phyloP scores from a whole-genome alignment of 2,888 invertebrate genomes.

The Phyllotreta striolata region DNA sequence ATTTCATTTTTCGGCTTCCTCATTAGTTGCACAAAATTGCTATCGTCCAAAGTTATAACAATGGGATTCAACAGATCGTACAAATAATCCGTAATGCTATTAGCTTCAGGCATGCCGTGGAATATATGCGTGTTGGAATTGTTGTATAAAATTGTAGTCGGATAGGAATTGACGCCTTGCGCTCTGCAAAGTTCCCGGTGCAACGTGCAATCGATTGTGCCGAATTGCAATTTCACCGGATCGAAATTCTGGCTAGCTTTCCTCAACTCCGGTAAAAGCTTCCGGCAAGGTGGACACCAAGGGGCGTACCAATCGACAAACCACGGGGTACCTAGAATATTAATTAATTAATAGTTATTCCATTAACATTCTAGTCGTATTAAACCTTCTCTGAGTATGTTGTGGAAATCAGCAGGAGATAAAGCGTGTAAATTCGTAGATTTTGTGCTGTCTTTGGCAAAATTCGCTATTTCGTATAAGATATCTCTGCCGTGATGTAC shows the following conservation, averaged over 20 bases:
- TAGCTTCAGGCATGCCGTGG: conserved; percentile 68
- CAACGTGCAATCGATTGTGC: conserved; percentile 74
- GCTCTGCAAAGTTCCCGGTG: conserved; percentile 67
- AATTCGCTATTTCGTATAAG: conserved; percentile 68
- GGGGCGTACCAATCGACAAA: conserved; percentile 81
- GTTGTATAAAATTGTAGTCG: conserved; percentile 75
- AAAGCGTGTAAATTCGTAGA: conserved; percentile 69
- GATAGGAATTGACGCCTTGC: conserved; percentile 70
- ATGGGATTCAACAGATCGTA: conserved; percentile 65
- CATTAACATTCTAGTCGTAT: background rate
- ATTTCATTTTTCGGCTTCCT: conserved; percentile 65
- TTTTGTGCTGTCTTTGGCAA: conserved; percentile 69
- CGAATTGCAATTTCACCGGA: conserved; percentile 65
- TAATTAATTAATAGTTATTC: conserved; percentile 1
- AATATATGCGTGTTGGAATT: conserved; percentile 65
- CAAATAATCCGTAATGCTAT: conserved; percentile 71
- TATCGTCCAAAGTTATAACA: conserved; percentile 66
- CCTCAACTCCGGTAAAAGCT: conserved; percentile 72
- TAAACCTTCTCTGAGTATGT: conserved; percentile 64
- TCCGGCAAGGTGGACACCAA: conserved; percentile 81
- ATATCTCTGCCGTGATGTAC: conserved; percentile 71
- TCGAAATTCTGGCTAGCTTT: conserved; percentile 68
- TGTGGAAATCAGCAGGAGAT: conserved; percentile 68
- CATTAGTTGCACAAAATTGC: conserved; percentile 65
- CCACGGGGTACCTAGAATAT: conserved; percentile 63